These are phyloP conservation scores for Puntigrus tetrazona DNA, from an alignment of 2,113 vertebrate species.

Conservation along the genomic window DNA sequence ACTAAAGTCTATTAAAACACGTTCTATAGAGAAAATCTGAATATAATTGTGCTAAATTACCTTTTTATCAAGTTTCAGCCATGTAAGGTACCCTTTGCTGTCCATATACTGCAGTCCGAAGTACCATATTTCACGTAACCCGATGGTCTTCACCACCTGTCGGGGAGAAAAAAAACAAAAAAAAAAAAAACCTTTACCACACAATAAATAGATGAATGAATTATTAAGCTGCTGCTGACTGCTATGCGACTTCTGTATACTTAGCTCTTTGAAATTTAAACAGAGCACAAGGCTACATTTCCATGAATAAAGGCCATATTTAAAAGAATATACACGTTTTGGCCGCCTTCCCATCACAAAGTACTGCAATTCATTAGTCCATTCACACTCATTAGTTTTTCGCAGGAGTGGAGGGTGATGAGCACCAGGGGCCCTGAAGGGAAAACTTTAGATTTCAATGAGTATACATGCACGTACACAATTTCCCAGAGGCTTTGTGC, in stretches of 20 bases:
- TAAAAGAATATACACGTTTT: background rate
- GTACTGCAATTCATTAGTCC: background rate
- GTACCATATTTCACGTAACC: slow-evolving; percentile 94
- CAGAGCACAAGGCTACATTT: background rate
- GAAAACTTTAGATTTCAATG: slow-evolving; percentile 3
- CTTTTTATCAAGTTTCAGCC: slow-evolving; percentile 98
- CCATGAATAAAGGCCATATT: background rate
- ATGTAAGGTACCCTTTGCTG: slow-evolving; percentile 89
- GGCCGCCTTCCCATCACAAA: background rate
- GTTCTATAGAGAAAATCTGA: background rate
- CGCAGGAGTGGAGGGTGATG: background rate
- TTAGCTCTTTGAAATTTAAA: background rate
- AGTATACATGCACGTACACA: background rate
- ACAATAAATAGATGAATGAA: slow-evolving; percentile 1
- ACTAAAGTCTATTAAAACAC: background rate
- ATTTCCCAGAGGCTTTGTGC: background rate
- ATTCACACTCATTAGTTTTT: background rate
- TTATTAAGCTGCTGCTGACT: background rate
- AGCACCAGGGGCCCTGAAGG: background rate
- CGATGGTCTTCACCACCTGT: slow-evolving; percentile 96
- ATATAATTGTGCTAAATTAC: slow-evolving; percentile 67
- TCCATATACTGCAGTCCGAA: slow-evolving; percentile 94
- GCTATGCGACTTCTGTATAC: background rate
- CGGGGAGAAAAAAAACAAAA: background rate
- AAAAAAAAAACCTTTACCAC: background rate